Base-by-base conservation (phyloP, 2,113 vertebrate species). In the Silurus asotus region DNA sequence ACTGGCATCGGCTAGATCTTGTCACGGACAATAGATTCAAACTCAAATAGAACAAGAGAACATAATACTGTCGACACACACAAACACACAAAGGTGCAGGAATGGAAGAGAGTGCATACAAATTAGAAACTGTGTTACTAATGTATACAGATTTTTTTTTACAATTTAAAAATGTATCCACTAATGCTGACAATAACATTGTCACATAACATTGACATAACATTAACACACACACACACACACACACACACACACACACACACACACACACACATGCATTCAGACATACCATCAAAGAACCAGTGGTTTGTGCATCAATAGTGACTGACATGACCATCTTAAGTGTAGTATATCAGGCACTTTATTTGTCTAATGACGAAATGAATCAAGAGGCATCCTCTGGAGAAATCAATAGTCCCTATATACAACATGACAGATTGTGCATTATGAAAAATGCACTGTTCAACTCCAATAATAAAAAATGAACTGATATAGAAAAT, bases 281-380 rank as follows among this genome's bases (percentile, higher is more conserved):
- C 62, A 70, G 9, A 76, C 86, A 82, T 11, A 74, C 87, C 75
- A 87, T 86, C 79, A 85, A 82, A 62, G 65, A 55, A 0, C 85
- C 81, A 93, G 93, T 48, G 91, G 93, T 92, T 53, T 2, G 0
- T 0, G 25, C 65, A 84, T 92, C 90, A 49, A 93, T 93, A 92
- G 87, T 87, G 78, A 88, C 69, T 88, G 90, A 91, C 79, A 82
- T 86, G 67, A 91, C 87, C 79, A 86, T 83, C 85, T 90, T 88
- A 88, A 92, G 90, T 85, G 88, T 88, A 88, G 88, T 90, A 92
- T 91, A 91, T 91, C 85, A 78, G 93, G 90, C 59, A 72, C 65
- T 74, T 28, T 23, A 83, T 84, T 87, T 90, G 91, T 92, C 90
- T 92, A 92, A 93, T 89, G 92, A 90, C 92, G 89, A 88, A 91